Conservation (phyloP, 2,888 invertebrate genomes). For the Odontocolon sp. region DNA sequence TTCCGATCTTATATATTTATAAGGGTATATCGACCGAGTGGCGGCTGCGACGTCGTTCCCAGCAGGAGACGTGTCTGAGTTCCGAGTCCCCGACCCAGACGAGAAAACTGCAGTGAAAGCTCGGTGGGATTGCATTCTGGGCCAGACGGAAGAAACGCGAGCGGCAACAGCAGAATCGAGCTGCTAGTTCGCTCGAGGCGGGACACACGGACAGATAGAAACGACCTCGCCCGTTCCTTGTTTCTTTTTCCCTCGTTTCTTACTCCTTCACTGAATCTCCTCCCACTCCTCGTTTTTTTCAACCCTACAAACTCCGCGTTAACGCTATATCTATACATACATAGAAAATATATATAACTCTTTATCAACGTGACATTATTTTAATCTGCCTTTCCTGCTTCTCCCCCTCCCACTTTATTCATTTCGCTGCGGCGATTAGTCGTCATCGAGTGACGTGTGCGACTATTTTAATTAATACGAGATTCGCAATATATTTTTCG, state of each 20-base stretch:
- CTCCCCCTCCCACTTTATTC: no score
- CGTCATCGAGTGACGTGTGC: constrained; percentile 43
- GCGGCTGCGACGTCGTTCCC: constrained; percentile 47
- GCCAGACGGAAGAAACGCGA: constrained; percentile 75
- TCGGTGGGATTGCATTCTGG: constrained; percentile 74
- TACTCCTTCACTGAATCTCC: constrained; percentile 47
- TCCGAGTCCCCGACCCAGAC: constrained; percentile 73
- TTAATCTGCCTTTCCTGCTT: not conserved
- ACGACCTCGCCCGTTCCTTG: constrained; percentile 65
- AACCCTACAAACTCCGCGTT: not conserved
- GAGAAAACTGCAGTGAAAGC: constrained; percentile 78
- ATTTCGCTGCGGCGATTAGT: constrained; percentile 48
- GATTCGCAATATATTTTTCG: constrained; percentile 17
- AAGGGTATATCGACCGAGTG: constrained; percentile 54
- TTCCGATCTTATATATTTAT: constrained; percentile 69
- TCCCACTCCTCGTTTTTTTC: not conserved
- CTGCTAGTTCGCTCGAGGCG: constrained; percentile 12
- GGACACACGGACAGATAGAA: constrained; percentile 56
- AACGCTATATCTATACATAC: not conserved
- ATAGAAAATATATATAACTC: constrained; percentile 16
- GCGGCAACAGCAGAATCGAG: constrained; percentile 8
- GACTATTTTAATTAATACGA: constrained; percentile 56
- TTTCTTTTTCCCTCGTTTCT: constrained; percentile 41
- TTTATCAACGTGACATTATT: constrained; percentile 41
- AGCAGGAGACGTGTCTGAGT: constrained; percentile 54